Base-by-base conservation (phyloP, 92 coral and sea anemone genomes). In the Galaxea fascicularis region DNA sequence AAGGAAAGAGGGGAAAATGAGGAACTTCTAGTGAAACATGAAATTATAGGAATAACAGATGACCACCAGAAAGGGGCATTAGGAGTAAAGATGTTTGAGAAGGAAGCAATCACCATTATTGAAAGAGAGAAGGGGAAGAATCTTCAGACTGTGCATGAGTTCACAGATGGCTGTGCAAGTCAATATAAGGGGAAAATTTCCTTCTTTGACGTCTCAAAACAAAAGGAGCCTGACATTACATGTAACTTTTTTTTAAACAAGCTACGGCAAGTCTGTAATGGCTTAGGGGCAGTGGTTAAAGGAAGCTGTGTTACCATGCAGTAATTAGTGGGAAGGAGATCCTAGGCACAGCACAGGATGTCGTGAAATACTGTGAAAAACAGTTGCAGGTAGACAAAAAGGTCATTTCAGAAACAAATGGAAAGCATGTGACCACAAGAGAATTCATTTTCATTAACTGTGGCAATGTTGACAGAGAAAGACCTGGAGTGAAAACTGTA, bases 401-500 rank as follows among this genome's bases (percentile, higher is more conserved):
- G 65, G 39, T 65, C 39, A 46, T 75, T 39, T 47, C 70, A 27
- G 79, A 67, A 39, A 64, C 51, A 29, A 53, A 62, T 85, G 74
- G 84, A 31, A 85, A 76, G 83, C 74, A 85, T 35, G 20, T 75
- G 28, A 16, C 77, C 10, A 76, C 58, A 65, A 75, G 89, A 76
- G 76, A 85, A 44, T 85, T 85, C 68, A 47, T 58, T 47, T 85
- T 85, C 77, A 45, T 51, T 39, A 82, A 51, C 35, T 47, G 59
- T 25, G 69, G 59, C 4, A 79, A 65, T 76, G 89, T 85, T 18
- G 53, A 75, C 49, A 85, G 54, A 65, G 31, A 63, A 24, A 59
- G 68, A 47, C 89, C 76, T 22, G 76, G 46, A 39, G 84, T 76
- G n/a, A 85, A 85, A 85, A 85, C 84, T 49, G 47, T 75, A 85